Conservation (phyloP, 2,113 vertebrate species). For the Solea solea region DNA sequence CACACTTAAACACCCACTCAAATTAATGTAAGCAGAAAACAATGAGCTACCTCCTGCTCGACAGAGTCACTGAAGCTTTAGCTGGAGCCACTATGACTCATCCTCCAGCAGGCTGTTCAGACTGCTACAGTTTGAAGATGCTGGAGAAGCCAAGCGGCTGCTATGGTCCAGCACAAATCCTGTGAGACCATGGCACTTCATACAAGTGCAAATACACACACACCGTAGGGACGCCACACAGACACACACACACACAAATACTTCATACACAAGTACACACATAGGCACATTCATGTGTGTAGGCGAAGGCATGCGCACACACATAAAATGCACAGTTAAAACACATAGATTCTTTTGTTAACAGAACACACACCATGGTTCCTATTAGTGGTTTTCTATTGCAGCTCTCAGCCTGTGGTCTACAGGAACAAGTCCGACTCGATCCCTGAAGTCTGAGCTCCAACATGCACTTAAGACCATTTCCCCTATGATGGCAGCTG, state of each 20-base stretch:
- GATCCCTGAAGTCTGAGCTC: slow-evolving; percentile 62
- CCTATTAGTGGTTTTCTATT: slow-evolving; percentile 71
- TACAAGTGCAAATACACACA: slow-evolving; percentile 30
- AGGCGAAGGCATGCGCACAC: slow-evolving; percentile 1
- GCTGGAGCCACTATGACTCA: slow-evolving; percentile 74
- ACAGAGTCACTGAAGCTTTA: slow-evolving; percentile 60
- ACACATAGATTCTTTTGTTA: slow-evolving; percentile 41
- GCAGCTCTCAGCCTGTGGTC: slow-evolving; percentile 61
- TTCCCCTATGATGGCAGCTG: slow-evolving; percentile 45
- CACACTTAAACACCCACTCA: slow-evolving; percentile 53
- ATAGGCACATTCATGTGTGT: no score
- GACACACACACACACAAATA: slow-evolving; percentile 7
- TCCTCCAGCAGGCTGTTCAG: slow-evolving; percentile 66
- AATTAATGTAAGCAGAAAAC: slow-evolving; percentile 41
- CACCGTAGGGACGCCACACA: background rate
- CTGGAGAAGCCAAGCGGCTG: slow-evolving; percentile 58
- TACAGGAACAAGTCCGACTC: slow-evolving; percentile 67
- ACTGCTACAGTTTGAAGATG: slow-evolving; percentile 62
- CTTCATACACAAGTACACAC: no score
- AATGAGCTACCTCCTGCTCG: slow-evolving; percentile 61
- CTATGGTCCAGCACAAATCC: slow-evolving; percentile 57
- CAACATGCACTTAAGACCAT: slow-evolving; percentile 53
- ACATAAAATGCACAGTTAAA: slow-evolving; percentile 11
- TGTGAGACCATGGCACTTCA: slow-evolving; percentile 52
- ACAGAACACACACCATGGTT: slow-evolving; percentile 68